Conservation (phyloP, 1,140 invertebrate genomes). For the Portunus trituberculatus region DNA sequence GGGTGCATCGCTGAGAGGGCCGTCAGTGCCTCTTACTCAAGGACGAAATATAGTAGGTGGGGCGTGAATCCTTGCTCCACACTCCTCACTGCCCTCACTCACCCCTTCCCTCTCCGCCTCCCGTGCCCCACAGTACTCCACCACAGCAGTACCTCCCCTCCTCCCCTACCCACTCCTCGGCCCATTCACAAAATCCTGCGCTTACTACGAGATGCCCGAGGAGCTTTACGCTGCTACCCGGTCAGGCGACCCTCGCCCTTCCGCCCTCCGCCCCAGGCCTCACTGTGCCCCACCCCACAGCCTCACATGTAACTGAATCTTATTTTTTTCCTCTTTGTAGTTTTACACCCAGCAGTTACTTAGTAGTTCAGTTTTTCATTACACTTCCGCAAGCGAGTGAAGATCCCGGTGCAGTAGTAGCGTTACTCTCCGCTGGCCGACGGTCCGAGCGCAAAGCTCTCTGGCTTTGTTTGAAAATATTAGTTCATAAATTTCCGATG, state of each 20-base stretch:
- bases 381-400: neutral
- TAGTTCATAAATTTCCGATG: constrained; percentile 68
- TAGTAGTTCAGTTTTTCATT: constrained; percentile 7
- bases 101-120: constrained; percentile 18
- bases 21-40: neutral
- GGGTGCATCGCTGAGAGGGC: neutral
- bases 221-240: constrained; percentile 10
- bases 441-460: neutral
- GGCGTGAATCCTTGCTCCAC: neutral
- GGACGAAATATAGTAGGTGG: neutral
- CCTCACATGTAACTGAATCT: constrained; percentile 58
- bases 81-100: neutral
- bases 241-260: neutral
- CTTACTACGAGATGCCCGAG: constrained; percentile 67
- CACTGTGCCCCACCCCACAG: neutral
- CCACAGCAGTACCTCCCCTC: neutral
- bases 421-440: neutral
- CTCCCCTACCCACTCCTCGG: constrained; percentile 44
- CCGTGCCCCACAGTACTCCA: neutral
- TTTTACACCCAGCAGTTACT: neutral
- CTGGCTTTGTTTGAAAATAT: constrained; percentile 55
- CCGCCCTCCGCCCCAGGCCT: neutral
- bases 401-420: neutral
- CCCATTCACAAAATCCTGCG: constrained; percentile 72
- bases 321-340: constrained; percentile 40